These are phyloP conservation scores for Eubasilissa regina DNA, from an alignment of 1,140 invertebrate species.

Conservation along the genomic window DNA sequence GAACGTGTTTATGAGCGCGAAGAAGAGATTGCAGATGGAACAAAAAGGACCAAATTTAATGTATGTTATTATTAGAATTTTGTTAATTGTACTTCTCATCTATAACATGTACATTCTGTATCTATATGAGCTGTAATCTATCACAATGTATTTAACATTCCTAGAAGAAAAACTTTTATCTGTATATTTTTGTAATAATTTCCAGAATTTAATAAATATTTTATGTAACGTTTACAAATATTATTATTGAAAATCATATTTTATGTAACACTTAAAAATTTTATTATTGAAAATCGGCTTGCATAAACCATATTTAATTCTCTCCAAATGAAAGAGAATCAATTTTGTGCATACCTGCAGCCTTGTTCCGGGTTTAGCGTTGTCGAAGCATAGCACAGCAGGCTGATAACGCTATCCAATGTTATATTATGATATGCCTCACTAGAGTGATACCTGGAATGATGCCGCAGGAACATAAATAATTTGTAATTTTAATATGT, in stretches of 20 bases:
- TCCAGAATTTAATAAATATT: constrained; percentile 1
- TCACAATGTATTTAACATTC: not conserved
- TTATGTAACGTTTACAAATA: not conserved
- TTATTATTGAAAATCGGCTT: too few relatives aligned
- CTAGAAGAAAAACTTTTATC: not conserved
- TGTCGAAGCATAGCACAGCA: too few relatives aligned
- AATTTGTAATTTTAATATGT: too few relatives aligned
- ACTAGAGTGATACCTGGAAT: too few relatives aligned
- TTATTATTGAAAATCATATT: not conserved
- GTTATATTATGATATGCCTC: too few relatives aligned
- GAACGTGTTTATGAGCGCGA: constrained; percentile 71
- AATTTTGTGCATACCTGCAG: too few relatives aligned
- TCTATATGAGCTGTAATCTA: constrained; percentile 51
- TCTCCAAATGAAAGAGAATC: too few relatives aligned
- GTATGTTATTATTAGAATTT: constrained; percentile 74
- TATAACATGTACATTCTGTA: constrained; percentile 68
- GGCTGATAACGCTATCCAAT: too few relatives aligned
- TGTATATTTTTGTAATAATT: not conserved
- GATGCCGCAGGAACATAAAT: too few relatives aligned
- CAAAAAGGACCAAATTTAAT: constrained; percentile 71
- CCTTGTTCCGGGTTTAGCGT: too few relatives aligned
- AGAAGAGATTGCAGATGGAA: constrained; percentile 68
- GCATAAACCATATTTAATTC: too few relatives aligned
- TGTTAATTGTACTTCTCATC: constrained; percentile 66
- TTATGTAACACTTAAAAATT: too few relatives aligned